phyloP scores from a whole-genome alignment of 2,113 vertebrate genomes.

The Oryzias curvinotus region DNA sequence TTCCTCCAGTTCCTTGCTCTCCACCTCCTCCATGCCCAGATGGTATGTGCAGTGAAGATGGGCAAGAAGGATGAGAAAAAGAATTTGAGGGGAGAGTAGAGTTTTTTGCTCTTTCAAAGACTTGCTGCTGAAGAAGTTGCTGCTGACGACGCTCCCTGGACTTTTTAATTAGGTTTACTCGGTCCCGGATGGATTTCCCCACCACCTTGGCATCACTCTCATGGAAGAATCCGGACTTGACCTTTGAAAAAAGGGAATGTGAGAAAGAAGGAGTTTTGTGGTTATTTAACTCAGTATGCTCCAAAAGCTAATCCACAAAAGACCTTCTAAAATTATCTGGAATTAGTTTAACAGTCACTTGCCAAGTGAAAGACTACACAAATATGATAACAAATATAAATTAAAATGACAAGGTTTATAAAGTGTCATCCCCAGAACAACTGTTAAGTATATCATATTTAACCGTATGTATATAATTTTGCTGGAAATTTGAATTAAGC shows the following conservation, averaged over 20 bases:
- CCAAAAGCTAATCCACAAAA: neutral
- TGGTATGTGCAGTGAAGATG: constrained; percentile 53
- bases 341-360: no score
- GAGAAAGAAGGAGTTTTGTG: constrained; percentile 1
- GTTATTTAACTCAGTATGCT: constrained; percentile 8
- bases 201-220: constrained; percentile 93
- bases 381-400: no score
- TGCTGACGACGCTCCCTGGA: constrained; percentile 83
- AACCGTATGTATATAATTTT: no score
- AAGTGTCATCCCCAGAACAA: no score
- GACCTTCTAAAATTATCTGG: neutral
- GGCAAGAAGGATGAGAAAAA: constrained; percentile 62
- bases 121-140: constrained; percentile 63
- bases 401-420: no score
- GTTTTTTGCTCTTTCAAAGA: constrained; percentile 75
- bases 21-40: constrained; percentile 39
- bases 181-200: constrained; percentile 89
- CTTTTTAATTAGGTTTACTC: constrained; percentile 87
- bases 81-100: constrained; percentile 64
- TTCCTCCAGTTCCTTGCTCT: constrained; percentile 29
- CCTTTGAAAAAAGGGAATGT: constrained; percentile 65
- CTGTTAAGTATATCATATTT: no score
- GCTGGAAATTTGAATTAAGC: no score
- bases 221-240: constrained; percentile 92
- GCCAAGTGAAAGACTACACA: no score